Evolutionary conservation across 2,113 vertebrate species (phyloP), one percentile per base, ranked within the genome.

Genomic region (Nesoenas mayeri): DNA sequence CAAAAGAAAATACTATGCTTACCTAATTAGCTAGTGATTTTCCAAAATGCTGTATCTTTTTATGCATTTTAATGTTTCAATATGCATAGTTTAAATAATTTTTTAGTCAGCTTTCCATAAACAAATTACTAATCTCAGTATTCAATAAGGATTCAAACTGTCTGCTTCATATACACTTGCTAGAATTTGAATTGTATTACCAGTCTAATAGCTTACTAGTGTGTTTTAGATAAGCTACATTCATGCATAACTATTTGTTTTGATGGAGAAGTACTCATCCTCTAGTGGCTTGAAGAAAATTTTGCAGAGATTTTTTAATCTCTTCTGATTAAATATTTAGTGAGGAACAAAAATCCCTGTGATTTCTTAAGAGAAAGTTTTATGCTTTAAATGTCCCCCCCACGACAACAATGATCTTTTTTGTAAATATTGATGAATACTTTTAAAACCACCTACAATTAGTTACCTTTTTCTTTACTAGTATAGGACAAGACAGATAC

Each of bases 321-420:
- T 94, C 48, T 61, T 91, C 84, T 86, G 44, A 75, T 92, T 91
- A 94, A 96, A 95, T 96, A 97, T 95, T 97, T 96, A 89, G 93
- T 51, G 65, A 90, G 75, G 71, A 80, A 92, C 38, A 93, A 87
- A 91, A 70, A 88, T 78, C 12, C 87, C 78, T 66, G 12, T 58
- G 32, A 64, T 72, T 85, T 93, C 47, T 15, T 84, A 88, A 80
- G 85, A 82, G 54, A 40, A 96, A 88, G 56, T 83, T 66, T 26
- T 31, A 60, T 61, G 48, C 62, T 93, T 86, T 82, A 62, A 56
- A 18, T 32, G 31, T 51, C 60, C 47, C 18, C 18, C 38, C 29
- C 44, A 11, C 15, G 91, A 89, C 42, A 93, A 62, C 14, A 57
- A 11, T 61, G 6, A 31, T 36, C 3, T 48, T 42, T 62, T 48